Evolutionary conservation across 2,113 vertebrate species (phyloP).

Genomic region (Lepus europaeus): DNA sequence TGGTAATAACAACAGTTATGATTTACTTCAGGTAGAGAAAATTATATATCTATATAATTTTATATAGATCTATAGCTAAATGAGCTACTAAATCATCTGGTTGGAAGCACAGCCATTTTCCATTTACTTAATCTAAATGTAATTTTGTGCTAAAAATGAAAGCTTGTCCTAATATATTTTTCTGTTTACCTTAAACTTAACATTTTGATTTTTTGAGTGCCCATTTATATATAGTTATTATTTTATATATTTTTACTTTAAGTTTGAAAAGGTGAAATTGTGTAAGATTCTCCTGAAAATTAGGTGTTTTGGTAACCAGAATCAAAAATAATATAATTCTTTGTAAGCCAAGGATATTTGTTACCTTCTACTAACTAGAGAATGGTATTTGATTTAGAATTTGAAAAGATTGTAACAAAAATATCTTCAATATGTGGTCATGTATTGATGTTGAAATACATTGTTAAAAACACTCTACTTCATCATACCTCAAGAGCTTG

Average conservation of each 20-base stretch:
- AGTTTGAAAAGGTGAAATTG: slow-evolving; percentile 2
- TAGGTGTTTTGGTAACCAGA: not conserved
- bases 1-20: not conserved
- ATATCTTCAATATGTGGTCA: not conserved
- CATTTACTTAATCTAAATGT: slow-evolving; percentile 32
- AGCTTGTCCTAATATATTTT: not conserved
- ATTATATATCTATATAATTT: not conserved
- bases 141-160: slow-evolving; percentile 17
- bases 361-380: not conserved
- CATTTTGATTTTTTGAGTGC: not conserved
- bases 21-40: slow-evolving; percentile 41
- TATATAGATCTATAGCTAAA: not conserved
- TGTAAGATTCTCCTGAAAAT: slow-evolving; percentile 21
- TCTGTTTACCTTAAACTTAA: slow-evolving; percentile 23
- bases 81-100: slow-evolving; percentile 22
- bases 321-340: not conserved
- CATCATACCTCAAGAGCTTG: not conserved
- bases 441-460: not conserved
- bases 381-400: not conserved
- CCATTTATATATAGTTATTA: not conserved
- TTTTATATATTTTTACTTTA: slow-evolving; percentile 34
- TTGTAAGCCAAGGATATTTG: not conserved
- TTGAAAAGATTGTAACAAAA: not conserved
- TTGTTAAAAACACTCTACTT: not conserved
- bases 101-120: not conserved